Evolutionary conservation across 1,140 invertebrate species (phyloP).

Genomic region (Megathymus violae): DNA sequence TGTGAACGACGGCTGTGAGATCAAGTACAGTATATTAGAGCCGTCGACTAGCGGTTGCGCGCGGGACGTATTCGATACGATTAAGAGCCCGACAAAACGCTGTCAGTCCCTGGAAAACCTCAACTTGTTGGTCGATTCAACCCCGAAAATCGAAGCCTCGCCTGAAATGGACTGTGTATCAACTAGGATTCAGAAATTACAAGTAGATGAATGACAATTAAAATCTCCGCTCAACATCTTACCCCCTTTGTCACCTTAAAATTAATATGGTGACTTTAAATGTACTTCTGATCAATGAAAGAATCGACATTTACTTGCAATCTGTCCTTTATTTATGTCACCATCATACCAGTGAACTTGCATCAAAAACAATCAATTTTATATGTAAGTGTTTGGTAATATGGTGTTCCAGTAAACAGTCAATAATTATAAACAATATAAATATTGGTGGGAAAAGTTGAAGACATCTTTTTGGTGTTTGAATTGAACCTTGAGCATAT

Average conservation of each 20-base stretch:
- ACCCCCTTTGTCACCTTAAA: conserved; percentile 36
- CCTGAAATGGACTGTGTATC: conserved; percentile 79
- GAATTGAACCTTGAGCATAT: not conserved
- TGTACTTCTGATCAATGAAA: not conserved
- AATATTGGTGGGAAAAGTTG: not conserved
- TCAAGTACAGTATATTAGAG: conserved; percentile 68
- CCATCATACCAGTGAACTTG: conserved; percentile 4
- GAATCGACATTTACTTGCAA: not conserved
- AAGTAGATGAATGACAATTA: conserved; percentile 78
- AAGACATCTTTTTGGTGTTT: not conserved
- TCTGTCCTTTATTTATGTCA: conserved; percentile 1
- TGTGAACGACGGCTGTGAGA: conserved; percentile 62
- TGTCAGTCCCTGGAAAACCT: conserved; percentile 78
- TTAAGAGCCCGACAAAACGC: conserved; percentile 62
- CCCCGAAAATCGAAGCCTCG: conserved; percentile 57
- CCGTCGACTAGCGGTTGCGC: conserved; percentile 67
- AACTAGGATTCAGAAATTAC: conserved; percentile 73
- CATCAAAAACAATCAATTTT: conserved; percentile 7
- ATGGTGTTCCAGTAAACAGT: not conserved
- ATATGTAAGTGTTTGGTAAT: not conserved
- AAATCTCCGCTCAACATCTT: conserved; percentile 37
- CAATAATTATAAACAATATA: not conserved
- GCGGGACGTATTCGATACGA: conserved; percentile 47
- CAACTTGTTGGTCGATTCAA: conserved; percentile 61
- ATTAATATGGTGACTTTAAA: conserved; percentile 11